Base-by-base conservation (phyloP, 2,113 vertebrate species). In the Cervus canadensis region DNA sequence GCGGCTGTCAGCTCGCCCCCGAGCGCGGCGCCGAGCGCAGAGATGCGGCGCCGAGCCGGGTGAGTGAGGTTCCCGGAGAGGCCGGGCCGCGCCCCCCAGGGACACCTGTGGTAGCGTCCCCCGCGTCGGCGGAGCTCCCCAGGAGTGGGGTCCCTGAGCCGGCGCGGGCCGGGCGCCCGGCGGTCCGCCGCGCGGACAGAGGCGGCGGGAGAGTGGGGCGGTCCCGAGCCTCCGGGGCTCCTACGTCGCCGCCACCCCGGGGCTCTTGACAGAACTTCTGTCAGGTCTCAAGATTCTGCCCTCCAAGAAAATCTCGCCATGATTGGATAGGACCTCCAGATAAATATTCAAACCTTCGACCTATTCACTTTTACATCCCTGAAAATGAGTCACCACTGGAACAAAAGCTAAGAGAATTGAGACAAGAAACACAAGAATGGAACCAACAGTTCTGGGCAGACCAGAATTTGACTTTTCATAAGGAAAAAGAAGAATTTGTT, bases 21-120 rank as follows among this genome's bases (percentile, higher is more conserved):
- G 54, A 91, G 84, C 45, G 71, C 81, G 76, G 76, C n/a, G 45
- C 93, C 0, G 96, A 96, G 90, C 91, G 83, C 81, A 26, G 89
- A 89, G 91, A 94, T 0, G 84, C 83, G 57, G 96, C 84, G 50
- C 94, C 93, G 25, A 79, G 96, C 54, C 79, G 62, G 97, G 98
- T 98, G 97, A 98, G 95, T 67, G 45, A 40, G 82, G 88, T 0
- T 52, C 76, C 56, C 40, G 82, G 59, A 16, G 54, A 43, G 14
- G 50, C 9, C 10, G 78, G 36, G 36, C 71, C 26, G 40, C 79
- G n/a, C 54, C 26, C 59, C 45, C 40, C 23, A 0, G 82, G 23
- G 57, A 5, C 59, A 0, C 86, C 36, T 1, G 76, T 12, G 13
- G 33, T 15, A 3, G 48, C 36, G 0, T 30, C 64, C 6, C 14